These are phyloP conservation scores for Aphelenchoides avenae DNA, from an alignment of 1,140 invertebrate species.

Conservation along the genomic window DNA sequence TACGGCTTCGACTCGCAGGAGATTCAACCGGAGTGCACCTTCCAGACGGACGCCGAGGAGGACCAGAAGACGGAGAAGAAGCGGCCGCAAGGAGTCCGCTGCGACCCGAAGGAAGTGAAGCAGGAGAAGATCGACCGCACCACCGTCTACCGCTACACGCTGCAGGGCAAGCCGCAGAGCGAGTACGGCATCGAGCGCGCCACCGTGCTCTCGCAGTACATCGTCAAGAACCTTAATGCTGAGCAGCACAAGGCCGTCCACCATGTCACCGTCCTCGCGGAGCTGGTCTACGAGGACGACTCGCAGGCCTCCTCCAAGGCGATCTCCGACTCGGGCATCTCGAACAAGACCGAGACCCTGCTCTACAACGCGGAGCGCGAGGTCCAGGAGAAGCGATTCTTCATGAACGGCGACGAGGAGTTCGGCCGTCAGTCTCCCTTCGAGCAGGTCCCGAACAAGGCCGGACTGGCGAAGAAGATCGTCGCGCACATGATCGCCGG, in stretches of 20 bases:
- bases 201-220: no score
- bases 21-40: background rate
- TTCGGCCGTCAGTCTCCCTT: constrained; percentile 27
- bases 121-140: background rate
- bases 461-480: no score
- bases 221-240: no score
- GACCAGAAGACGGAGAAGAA: background rate
- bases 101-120: constrained; percentile 29
- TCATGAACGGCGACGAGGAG: constrained; percentile 35
- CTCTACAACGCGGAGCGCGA: constrained; percentile 42
- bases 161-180: no score
- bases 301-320: no score
- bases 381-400: constrained; percentile 40
- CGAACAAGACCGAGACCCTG: constrained; percentile 27
- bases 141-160: no score
- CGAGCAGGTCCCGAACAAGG: constrained; percentile 16
- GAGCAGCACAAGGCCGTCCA: no score
- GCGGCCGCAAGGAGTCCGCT: constrained; percentile 20
- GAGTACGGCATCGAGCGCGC: no score
- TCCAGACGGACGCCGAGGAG: background rate
- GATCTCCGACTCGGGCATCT: no score
- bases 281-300: no score
- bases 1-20: constrained; percentile 25
- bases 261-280: no score
- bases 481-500: no score